Evolutionary conservation across 1,140 invertebrate genomes (phyloP), one percentile per base, ranked within the genome.

Genomic region (Drosophila pruinosa): DNA sequence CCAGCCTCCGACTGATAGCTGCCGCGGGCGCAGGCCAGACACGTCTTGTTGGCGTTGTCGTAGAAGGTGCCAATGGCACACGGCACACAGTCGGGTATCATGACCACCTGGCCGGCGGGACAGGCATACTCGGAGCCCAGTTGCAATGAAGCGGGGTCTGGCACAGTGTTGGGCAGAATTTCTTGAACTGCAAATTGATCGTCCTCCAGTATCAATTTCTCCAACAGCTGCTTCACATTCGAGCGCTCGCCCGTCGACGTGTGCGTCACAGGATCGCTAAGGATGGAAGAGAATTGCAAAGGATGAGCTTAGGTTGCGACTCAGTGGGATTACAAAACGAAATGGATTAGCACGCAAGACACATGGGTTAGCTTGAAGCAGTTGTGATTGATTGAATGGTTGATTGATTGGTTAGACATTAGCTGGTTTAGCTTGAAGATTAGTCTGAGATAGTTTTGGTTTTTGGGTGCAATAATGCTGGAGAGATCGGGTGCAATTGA

Each of bases 1-100:
- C 98, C 98, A 2, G 96, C 94, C 92, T 98, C 96, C 72, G 98
- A 97, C 92, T 99, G 98, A 91, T 99, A 99, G 0, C 95, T 96
- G 53, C 98, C 98, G 38, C 96, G 92, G 0, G 96, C 95, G 90
- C 98, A 99, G 3, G 95, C 94, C 10, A 95, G 91, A 88, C 98
- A 99, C 15, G 93, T 94, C 75, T 95, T 94, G 19, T 94, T 95
- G 4, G 94, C 93, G 26, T 93, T 93, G 73, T 98, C 94, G 89
- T 96, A 98, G 92, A 94, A 99, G 2, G 96, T 97, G 50, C 98
- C 98, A 70, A 98, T 94, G 28, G 98, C 95, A 91, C 98, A 99
- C 19, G 98, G 96, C 19, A 99, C 98, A 90, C 97, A 98, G 90
- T 97, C 96, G 61, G 97, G 96, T 17, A 96, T 95, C 93, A 97